Evolutionary conservation across 1,140 invertebrate species (phyloP).

Genomic region (Trachymyrmex cornetzi): DNA sequence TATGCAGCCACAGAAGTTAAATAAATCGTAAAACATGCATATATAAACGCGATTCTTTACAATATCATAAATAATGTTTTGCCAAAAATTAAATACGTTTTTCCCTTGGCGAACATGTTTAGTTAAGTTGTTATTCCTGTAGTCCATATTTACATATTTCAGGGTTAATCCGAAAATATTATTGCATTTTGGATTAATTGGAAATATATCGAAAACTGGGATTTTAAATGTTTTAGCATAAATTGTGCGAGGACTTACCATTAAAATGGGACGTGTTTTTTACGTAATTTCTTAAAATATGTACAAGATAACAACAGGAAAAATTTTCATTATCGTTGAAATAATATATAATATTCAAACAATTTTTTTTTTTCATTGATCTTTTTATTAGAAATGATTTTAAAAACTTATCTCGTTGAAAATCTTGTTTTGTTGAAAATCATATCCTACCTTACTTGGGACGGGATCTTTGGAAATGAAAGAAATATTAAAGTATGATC

Average conservation of each 20-base stretch:
- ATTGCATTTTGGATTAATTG: slow-evolving; percentile 12
- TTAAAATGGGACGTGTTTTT: background rate
- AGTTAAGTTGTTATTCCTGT: slow-evolving; percentile 8
- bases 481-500: background rate
- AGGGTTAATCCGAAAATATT: slow-evolving; percentile 1
- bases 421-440: background rate
- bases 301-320: slow-evolving; percentile 8
- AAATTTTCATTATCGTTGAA: background rate
- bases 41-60: slow-evolving; percentile 11
- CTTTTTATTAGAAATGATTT: background rate
- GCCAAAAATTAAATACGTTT: slow-evolving; percentile 12
- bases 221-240: slow-evolving; percentile 5
- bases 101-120: background rate
- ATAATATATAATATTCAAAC: background rate
- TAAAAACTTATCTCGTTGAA: background rate
- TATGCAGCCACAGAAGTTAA: slow-evolving; percentile 43
- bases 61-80: slow-evolving; percentile 12
- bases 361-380: background rate
- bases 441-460: background rate
- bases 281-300: slow-evolving; percentile 9
- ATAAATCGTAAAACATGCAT: slow-evolving; percentile 53
- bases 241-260: slow-evolving; percentile 30
- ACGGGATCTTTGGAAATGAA: slow-evolving; percentile 14
- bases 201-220: background rate
- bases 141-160: background rate